phyloP scores from a whole-genome alignment of 2,888 invertebrate genomes.

The Agonopterix arenella region DNA sequence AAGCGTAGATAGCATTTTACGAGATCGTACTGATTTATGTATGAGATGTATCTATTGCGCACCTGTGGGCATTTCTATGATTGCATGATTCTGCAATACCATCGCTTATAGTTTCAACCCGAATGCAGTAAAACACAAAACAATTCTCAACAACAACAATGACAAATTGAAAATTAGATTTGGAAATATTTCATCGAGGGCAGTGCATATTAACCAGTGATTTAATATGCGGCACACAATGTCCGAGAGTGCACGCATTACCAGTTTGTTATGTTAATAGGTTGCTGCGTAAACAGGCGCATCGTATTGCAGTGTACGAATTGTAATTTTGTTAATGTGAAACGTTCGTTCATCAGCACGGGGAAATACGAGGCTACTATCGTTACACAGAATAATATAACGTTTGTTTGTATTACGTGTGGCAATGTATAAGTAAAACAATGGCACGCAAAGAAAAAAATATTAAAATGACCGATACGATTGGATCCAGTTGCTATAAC shows the following conservation, averaged over 20 bases:
- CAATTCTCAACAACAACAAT: not conserved
- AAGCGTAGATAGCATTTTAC: too few species aligned
- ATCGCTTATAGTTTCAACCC: too few species aligned
- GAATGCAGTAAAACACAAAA: too few species aligned
- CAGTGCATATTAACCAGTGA: not conserved
- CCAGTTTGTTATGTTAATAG: constrained; percentile 6
- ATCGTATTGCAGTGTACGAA: not conserved
- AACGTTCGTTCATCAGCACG: not conserved
- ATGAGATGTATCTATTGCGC: too few species aligned
- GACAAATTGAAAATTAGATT: not conserved
- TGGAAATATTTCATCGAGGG: not conserved
- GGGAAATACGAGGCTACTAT: not conserved
- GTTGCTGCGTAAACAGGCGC: not conserved
- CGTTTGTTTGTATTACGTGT: too few species aligned
- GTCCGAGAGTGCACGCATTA: constrained; percentile 1
- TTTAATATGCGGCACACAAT: constrained; percentile 3
- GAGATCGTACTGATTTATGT: too few species aligned
- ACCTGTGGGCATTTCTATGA: too few species aligned
- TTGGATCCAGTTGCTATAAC: too few species aligned
- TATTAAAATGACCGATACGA: too few species aligned
- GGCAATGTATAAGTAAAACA: too few species aligned
- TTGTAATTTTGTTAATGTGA: not conserved
- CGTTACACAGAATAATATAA: not conserved
- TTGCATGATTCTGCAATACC: too few species aligned
- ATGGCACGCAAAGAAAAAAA: too few species aligned